A percentile compares a stretch with the other conserved stretches of the same genome.
Evolutionary conservation across 1,140 invertebrate genomes (phyloP).

Genomic region (Vollenhovia emeryi): DNA sequence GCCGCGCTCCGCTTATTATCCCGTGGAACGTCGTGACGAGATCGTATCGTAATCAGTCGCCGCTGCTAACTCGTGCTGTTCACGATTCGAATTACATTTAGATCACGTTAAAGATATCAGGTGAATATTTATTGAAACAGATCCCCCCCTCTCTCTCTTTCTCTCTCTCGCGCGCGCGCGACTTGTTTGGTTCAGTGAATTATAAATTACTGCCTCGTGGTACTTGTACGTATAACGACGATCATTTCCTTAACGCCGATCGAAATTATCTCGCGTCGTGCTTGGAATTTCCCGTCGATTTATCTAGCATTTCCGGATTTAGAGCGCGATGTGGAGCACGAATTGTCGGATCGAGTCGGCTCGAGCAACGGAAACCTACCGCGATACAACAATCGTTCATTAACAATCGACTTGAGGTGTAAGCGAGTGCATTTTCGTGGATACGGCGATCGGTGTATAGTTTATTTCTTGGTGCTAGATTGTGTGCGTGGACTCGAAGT

Average conservation of each 20-base stretch:
- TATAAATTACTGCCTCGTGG: neutral
- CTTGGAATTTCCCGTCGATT: neutral
- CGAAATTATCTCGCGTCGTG: neutral
- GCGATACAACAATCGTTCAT: neutral
- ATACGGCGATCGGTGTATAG: neutral
- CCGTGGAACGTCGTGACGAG: neutral
- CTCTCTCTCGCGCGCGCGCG: neutral
- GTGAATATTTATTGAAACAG: neutral
- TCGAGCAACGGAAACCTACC: neutral
- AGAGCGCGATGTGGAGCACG: neutral
- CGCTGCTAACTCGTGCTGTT: too few relatives aligned
- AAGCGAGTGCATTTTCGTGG: neutral
- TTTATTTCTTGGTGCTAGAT: neutral
- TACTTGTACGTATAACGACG: neutral
- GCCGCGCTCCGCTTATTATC: neutral
- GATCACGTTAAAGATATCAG: neutral
- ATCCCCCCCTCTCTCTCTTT: neutral
- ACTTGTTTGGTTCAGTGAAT: neutral
- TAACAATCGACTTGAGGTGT: neutral
- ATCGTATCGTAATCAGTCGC: neutral
- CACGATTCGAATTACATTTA: neutral
- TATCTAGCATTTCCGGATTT: neutral
- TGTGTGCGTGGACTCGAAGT: neutral
- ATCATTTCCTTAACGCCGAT: neutral
- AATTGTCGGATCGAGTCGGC: neutral